These are phyloP conservation scores for Melanotaenia parkinsoni DNA, from an alignment of 2,797 vertebrate species.

Conservation along the genomic window DNA sequence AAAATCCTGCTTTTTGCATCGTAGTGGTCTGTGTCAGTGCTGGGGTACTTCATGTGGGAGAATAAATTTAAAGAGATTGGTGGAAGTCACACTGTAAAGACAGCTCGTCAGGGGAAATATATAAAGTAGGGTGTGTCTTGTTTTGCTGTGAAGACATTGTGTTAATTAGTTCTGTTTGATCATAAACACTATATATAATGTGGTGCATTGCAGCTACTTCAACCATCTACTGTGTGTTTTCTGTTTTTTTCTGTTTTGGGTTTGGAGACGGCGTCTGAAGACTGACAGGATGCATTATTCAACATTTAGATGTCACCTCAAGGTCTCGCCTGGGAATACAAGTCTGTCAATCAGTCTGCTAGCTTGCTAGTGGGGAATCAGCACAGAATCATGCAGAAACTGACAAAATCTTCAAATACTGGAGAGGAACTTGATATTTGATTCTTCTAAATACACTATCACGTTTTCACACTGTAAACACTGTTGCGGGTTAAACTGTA, in stretches of 20 bases:
- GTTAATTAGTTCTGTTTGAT: too few relatives aligned
- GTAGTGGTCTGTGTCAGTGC: too few relatives aligned
- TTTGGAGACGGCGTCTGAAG: background rate
- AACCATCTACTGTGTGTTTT: background rate
- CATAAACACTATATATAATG: background rate
- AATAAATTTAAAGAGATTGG: too few relatives aligned
- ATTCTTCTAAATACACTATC: background rate
- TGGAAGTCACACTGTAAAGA: too few relatives aligned
- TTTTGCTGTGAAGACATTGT: too few relatives aligned
- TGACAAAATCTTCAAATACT: background rate
- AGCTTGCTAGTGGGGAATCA: slow-evolving; percentile 12
- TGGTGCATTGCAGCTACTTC: background rate
- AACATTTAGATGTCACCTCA: slow-evolving; percentile 38
- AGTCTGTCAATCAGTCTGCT: slow-evolving; percentile 24
- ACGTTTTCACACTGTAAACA: too few relatives aligned
- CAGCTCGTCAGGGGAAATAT: too few relatives aligned
- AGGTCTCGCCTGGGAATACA: slow-evolving; percentile 31
- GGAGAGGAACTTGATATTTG: background rate
- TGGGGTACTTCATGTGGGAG: too few relatives aligned
- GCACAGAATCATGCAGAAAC: background rate
- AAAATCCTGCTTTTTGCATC: too few relatives aligned
- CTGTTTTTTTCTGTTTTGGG: background rate
- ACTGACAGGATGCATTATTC: slow-evolving; percentile 56
- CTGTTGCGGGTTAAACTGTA: too few relatives aligned
- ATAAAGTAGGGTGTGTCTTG: too few relatives aligned